A percentile compares a stretch with the other conserved stretches of the same genome.
Conservation (phyloP, 2,888 invertebrate genomes). For the Catocala sponsa region DNA sequence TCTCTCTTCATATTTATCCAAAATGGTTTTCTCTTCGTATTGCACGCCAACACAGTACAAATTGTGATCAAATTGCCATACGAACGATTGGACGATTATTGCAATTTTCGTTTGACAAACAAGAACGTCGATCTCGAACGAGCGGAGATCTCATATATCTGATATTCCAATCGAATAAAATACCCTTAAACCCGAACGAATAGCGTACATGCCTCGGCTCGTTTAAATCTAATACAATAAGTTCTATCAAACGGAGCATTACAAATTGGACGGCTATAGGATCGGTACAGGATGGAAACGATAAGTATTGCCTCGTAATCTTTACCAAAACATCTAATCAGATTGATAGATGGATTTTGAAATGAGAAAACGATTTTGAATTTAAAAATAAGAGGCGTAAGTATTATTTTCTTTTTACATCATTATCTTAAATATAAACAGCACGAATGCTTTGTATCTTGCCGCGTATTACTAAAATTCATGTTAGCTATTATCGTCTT, state of each 20-base stretch:
- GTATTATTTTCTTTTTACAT: too few species aligned
- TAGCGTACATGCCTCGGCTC: constrained; percentile 32
- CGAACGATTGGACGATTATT: constrained; percentile 39
- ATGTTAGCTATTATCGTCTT: too few species aligned
- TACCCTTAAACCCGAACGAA: constrained; percentile 22
- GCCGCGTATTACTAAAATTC: too few species aligned
- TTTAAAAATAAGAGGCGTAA: too few species aligned
- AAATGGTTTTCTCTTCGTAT: constrained; percentile 24
- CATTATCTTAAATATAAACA: too few species aligned
- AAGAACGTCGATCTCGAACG: constrained; percentile 10
- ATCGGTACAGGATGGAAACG: constrained; percentile 3
- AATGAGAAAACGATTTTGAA: too few species aligned
- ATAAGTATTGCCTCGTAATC: not conserved
- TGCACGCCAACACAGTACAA: constrained; percentile 20
- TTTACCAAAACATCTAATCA: too few species aligned
- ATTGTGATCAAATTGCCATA: constrained; percentile 40
- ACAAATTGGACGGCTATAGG: not conserved
- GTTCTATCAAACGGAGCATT: constrained; percentile 16
- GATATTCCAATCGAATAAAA: constrained; percentile 33
- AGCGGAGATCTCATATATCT: constrained; percentile 18
- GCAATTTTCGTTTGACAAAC: constrained; percentile 35
- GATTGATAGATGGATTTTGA: too few species aligned
- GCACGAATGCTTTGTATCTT: too few species aligned
- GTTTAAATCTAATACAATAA: constrained; percentile 22
- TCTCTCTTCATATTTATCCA: constrained; percentile 13